phyloP scores from a whole-genome alignment of 1,140 invertebrate genomes.

The Orchesella cincta region DNA sequence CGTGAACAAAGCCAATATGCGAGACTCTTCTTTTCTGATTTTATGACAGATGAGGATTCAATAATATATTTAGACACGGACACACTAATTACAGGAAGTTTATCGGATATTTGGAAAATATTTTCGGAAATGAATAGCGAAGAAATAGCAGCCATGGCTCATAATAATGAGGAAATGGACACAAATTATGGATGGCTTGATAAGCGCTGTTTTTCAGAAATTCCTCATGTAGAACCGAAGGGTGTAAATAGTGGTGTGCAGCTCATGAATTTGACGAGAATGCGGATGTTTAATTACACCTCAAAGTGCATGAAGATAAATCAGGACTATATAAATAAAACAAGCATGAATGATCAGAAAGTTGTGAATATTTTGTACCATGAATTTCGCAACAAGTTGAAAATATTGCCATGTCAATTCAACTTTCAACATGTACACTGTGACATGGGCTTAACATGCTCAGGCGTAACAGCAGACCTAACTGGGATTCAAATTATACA shows the following conservation, averaged over 20 bases:
- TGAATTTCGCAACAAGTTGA: background rate
- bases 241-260: background rate
- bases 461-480: background rate
- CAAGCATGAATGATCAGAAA: background rate
- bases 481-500: background rate
- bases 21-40: no score
- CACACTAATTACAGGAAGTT: background rate
- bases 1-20: no score
- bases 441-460: background rate
- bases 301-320: background rate
- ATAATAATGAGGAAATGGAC: background rate
- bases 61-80: background rate
- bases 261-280: constrained; percentile 1
- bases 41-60: background rate
- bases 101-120: background rate
- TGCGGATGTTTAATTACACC: background rate
- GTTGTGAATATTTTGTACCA: background rate
- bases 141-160: background rate
- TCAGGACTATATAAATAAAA: background rate
- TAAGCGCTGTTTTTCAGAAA: background rate
- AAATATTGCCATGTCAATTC: constrained; percentile 2
- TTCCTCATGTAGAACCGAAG: background rate
- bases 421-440: background rate
- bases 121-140: background rate
- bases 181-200: background rate